A percentile compares a stretch with the other conserved stretches of the same genome.
Evolutionary conservation across 2,888 invertebrate species (phyloP).

Genomic region (Rhagonycha fulva): DNA sequence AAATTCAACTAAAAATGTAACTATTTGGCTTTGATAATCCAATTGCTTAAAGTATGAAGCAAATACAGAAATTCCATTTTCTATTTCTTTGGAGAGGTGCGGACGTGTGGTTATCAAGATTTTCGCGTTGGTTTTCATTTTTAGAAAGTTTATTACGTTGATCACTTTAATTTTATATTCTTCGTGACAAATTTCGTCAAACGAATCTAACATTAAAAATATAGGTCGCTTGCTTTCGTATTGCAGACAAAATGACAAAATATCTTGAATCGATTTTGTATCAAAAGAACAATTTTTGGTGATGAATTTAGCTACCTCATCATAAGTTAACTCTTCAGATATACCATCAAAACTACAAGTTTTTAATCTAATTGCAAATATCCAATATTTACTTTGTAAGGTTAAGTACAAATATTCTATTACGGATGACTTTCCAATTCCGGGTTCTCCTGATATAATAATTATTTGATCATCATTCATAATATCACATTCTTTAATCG

Average conservation of each 20-base stretch:
- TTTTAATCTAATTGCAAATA: constrained; percentile 11
- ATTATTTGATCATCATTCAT: background rate
- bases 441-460: constrained; percentile 19
- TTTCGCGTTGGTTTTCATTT: background rate
- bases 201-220: constrained; percentile 18
- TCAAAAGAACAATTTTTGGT: background rate
- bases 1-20: constrained; percentile 8
- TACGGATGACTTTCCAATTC: constrained; percentile 19
- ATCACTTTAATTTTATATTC: background rate
- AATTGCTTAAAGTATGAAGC: constrained; percentile 7
- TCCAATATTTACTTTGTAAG: constrained; percentile 8
- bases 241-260: constrained; percentile 12
- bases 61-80: constrained; percentile 15
- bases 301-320: constrained; percentile 10
- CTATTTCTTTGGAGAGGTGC: constrained; percentile 3
- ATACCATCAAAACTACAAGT: constrained; percentile 2
- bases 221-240: constrained; percentile 7
- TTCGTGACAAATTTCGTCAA: constrained; percentile 3
- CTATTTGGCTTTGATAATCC: background rate
- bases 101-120: constrained; percentile 21
- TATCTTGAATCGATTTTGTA: background rate
- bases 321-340: background rate
- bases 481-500: constrained; percentile 3
- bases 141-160: constrained; percentile 7
- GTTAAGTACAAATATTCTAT: constrained; percentile 8